Evolutionary conservation across 2,888 invertebrate genomes (phyloP).

Genomic region (Cryptocheilus praepositus): DNA sequence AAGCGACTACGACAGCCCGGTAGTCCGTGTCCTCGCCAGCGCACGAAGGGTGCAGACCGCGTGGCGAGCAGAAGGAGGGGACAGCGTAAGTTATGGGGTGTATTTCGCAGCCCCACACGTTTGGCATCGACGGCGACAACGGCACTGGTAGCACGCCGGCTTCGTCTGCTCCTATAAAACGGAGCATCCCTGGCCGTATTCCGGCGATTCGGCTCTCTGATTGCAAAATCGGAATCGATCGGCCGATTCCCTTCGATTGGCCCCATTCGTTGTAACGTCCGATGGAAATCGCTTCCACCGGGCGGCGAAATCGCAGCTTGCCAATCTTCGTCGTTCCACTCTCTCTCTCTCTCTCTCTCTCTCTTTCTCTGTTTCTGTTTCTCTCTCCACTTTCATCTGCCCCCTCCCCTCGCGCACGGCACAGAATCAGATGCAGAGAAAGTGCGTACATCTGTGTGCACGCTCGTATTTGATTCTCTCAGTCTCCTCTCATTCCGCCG

Average conservation of each 20-base stretch:
- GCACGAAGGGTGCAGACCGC: too few species aligned
- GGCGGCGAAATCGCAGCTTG: conserved; percentile 47
- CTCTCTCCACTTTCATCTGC: too few species aligned
- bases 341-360: not conserved
- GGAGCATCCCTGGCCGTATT: not conserved
- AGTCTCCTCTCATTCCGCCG: too few species aligned
- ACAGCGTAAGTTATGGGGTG: conserved; percentile 35
- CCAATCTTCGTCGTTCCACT: conserved; percentile 54
- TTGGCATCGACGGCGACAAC: conserved; percentile 18
- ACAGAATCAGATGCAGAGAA: not conserved
- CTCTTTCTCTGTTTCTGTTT: too few species aligned
- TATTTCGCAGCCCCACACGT: conserved; percentile 32
- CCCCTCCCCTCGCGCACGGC: not conserved
- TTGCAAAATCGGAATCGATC: conserved; percentile 55
- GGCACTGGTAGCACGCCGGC: not conserved
- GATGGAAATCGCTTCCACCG: conserved; percentile 54
- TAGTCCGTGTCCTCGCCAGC: not conserved
- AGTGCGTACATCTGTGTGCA: not conserved
- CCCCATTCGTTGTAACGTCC: conserved; percentile 59
- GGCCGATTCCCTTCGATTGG: conserved; percentile 52
- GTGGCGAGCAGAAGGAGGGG: too few species aligned
- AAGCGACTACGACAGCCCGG: conserved; percentile 23
- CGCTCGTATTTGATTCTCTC: not conserved
- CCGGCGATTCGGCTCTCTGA: conserved; percentile 47
- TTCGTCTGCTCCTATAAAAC: conserved; percentile 25